These are phyloP conservation scores for Cyaniris semiargus DNA, from an alignment of 2,888 invertebrate species.

Conservation along the genomic window DNA sequence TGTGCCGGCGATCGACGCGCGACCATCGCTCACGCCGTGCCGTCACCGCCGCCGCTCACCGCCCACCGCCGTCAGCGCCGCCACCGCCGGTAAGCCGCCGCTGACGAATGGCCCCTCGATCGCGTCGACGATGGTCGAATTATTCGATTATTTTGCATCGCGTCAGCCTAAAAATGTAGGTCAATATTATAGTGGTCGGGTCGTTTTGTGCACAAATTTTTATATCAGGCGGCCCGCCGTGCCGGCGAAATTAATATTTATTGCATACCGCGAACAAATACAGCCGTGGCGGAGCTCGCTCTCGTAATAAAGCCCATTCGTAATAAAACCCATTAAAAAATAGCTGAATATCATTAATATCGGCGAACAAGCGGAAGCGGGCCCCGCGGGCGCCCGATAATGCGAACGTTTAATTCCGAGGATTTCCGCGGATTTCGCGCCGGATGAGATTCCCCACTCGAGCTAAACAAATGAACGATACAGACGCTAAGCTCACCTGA, in stretches of 20 bases:
- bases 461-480: conserved; percentile 27
- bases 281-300: neutral
- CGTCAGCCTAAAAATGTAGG: neutral
- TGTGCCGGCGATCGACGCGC: conserved; percentile 8
- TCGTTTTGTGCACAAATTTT: neutral
- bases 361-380: neutral
- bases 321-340: conserved; percentile 8
- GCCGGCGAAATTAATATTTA: conserved; percentile 10
- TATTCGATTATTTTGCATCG: neutral
- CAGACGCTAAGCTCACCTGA: conserved; percentile 20
- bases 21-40: conserved; percentile 9
- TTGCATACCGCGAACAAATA: neutral
- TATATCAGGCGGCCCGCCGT: neutral
- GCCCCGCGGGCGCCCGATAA: conserved; percentile 19
- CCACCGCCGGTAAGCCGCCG: conserved; percentile 9
- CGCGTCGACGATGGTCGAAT: neutral
- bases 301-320: neutral
- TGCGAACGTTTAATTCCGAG: conserved; percentile 17
- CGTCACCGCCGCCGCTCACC: neutral
- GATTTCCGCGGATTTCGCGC: conserved; percentile 14
- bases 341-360: conserved; percentile 26
- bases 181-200: neutral
- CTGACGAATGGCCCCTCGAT: conserved; percentile 1
- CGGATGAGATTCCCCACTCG: conserved; percentile 15
- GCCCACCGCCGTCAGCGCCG: neutral